phyloP scores from a whole-genome alignment of 2,113 vertebrate genomes.

The Himantopus leucocephalus region DNA sequence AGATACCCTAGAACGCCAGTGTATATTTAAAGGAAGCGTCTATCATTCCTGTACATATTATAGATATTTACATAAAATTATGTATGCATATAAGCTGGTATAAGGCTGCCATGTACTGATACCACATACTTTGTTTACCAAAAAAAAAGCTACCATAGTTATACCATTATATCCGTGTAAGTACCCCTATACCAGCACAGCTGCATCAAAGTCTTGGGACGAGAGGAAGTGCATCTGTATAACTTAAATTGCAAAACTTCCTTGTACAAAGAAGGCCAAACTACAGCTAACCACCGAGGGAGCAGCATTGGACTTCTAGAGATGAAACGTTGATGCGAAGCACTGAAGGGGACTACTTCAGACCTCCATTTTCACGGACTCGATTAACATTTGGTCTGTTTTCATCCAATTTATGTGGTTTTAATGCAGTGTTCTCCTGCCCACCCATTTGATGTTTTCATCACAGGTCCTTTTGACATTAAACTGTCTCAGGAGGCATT shows the following conservation, averaged over 20 bases:
- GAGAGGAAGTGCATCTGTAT: background rate
- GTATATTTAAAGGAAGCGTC: background rate
- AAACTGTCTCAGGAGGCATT: background rate
- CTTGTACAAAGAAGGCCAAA: background rate
- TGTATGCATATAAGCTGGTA: background rate
- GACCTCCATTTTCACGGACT: background rate
- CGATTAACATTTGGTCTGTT: background rate
- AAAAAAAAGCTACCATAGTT: background rate
- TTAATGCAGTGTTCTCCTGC: background rate
- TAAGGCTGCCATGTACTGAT: background rate
- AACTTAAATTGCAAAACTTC: background rate
- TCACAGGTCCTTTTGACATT: background rate
- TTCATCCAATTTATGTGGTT: background rate
- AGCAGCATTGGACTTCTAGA: background rate
- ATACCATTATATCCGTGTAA: accelerated
- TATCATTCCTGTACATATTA: background rate
- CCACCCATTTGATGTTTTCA: background rate
- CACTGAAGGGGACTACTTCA: background rate
- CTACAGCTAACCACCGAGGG: background rate
- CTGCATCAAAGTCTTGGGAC: background rate
- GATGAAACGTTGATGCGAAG: background rate
- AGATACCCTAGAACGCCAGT: background rate
- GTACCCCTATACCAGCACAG: background rate
- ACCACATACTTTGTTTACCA: background rate
- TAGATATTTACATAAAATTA: background rate